Evolutionary conservation across 1,140 invertebrate species (phyloP).

Genomic region (Metopolophium dirhodum): DNA sequence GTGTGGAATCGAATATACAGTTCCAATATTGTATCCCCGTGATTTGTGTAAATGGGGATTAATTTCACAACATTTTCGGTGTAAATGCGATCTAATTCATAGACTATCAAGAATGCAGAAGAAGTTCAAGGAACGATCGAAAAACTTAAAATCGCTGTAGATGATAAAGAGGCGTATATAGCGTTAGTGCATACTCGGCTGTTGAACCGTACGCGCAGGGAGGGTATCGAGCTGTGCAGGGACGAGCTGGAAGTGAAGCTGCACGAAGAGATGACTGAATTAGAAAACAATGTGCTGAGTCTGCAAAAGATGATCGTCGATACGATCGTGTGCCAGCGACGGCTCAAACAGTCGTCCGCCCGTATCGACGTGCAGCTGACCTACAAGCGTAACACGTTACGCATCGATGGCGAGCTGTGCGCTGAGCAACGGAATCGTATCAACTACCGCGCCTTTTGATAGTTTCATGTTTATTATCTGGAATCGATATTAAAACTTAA

Average conservation of each 20-base stretch:
- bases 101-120: constrained; percentile 68
- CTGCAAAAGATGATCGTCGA: neutral
- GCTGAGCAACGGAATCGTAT: neutral
- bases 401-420: neutral
- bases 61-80: neutral
- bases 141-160: constrained; percentile 78
- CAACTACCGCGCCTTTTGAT: neutral
- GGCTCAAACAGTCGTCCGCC: neutral
- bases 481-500: neutral
- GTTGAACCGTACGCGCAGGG: constrained; percentile 76
- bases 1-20: neutral
- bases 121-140: constrained; percentile 81
- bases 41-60: neutral
- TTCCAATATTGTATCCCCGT: neutral
- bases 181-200: constrained; percentile 83
- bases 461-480: neutral
- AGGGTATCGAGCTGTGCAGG: constrained; percentile 79
- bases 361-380: neutral
- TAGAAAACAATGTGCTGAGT: neutral
- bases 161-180: constrained; percentile 81
- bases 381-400: neutral
- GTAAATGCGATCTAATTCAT: neutral
- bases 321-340: neutral
- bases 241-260: constrained; percentile 50
- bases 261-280: neutral